phyloP scores from a whole-genome alignment of 53 echinoderm and acorn worm genomes.

The Apostichopus leukothele region DNA sequence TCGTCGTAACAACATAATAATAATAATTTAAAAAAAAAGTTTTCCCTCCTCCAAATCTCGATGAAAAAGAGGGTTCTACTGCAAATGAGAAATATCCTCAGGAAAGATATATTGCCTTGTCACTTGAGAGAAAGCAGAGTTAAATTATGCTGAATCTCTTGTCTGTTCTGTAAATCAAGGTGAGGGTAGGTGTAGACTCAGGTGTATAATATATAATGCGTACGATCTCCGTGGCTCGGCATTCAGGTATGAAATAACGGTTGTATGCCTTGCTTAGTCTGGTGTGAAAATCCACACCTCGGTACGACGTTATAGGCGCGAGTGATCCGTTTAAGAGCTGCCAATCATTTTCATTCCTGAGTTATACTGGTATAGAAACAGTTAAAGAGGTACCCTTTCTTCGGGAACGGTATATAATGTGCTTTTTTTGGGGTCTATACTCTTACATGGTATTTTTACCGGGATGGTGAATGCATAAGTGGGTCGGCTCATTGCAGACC shows the following conservation, averaged over 20 bases:
- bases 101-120: neutral
- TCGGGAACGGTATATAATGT: no score
- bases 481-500: no score
- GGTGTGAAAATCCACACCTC: conserved; percentile 44
- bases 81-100: neutral
- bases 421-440: no score
- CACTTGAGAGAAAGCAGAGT: neutral
- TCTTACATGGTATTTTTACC: no score
- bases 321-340: conserved; percentile 39
- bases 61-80: no score
- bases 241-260: conserved; percentile 33
- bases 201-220: neutral
- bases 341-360: neutral
- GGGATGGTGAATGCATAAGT: no score
- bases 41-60: no score
- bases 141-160: neutral
- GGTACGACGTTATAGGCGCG: conserved; percentile 18
- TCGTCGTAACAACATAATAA: no score
- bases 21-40: no score
- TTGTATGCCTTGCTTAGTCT: conserved; percentile 27
- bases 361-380: no score
- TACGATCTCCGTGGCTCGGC: conserved; percentile 14
- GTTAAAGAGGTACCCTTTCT: no score
- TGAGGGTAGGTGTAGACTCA: neutral
- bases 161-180: neutral